These are phyloP conservation scores for Seriola aureovittata DNA, from an alignment of 2,113 vertebrate species.

Conservation along the genomic window DNA sequence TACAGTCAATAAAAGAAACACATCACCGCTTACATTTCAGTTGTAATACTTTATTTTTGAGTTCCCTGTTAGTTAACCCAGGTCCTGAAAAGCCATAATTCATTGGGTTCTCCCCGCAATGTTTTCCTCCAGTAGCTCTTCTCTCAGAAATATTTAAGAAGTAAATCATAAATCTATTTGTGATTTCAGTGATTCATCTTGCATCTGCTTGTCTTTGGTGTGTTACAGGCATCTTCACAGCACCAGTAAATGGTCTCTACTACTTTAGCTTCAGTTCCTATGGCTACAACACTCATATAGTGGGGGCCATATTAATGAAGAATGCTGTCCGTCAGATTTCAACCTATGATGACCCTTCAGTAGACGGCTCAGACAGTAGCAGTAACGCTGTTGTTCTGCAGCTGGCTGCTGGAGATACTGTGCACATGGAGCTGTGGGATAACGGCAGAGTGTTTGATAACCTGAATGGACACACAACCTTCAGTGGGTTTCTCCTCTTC, in stretches of 20 bases:
- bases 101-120: too few species aligned
- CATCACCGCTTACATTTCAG: too few species aligned
- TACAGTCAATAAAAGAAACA: too few species aligned
- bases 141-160: too few species aligned
- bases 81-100: too few species aligned
- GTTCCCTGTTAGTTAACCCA: too few species aligned
- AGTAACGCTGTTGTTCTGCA: constrained; percentile 47
- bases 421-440: constrained; percentile 50
- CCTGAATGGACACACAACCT: constrained; percentile 61
- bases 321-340: constrained; percentile 28
- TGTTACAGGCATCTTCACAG: constrained; percentile 66
- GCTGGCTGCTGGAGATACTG: constrained; percentile 27
- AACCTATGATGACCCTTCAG: constrained; percentile 11
- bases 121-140: too few species aligned
- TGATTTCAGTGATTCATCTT: neutral
- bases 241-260: constrained; percentile 46
- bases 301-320: constrained; percentile 50
- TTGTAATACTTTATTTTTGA: too few species aligned
- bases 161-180: too few species aligned
- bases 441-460: constrained; percentile 49
- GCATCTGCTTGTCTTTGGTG: neutral
- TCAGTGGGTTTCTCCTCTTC: constrained; percentile 61
- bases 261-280: constrained; percentile 63
- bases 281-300: constrained; percentile 48
- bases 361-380: constrained; percentile 27